A percentile compares a stretch with the other conserved stretches of the same genome.
These are phyloP conservation scores for Sebastes fasciatus DNA, from an alignment of 2,113 vertebrate species.

Conservation along the genomic window DNA sequence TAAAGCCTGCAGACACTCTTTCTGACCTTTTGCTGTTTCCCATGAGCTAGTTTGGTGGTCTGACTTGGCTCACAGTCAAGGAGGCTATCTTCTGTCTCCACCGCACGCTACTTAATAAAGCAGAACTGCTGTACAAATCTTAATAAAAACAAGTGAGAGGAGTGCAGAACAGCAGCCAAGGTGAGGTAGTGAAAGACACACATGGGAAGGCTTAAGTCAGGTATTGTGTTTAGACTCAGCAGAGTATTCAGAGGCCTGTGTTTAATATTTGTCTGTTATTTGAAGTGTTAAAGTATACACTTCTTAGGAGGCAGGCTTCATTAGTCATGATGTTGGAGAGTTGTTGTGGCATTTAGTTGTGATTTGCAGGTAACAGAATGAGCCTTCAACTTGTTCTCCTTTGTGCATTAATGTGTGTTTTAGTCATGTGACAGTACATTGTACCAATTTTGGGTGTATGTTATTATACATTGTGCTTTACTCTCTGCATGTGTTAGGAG, in stretches of 20 bases:
- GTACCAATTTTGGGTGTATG: not conserved
- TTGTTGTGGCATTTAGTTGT: not conserved
- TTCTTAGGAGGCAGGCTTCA: not conserved
- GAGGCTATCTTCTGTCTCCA: not conserved
- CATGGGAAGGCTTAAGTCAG: not conserved
- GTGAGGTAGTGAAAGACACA: not conserved
- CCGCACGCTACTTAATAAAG: not conserved
- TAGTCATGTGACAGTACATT: not conserved
- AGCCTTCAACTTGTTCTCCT: not conserved
- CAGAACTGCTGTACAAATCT: not conserved
- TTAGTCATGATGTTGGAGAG: not conserved
- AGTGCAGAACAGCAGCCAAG: not conserved
- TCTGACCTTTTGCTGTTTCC: slow-evolving; percentile 9
- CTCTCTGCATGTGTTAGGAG: slow-evolving; percentile 81
- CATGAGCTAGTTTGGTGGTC: not conserved
- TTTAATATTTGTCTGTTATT: not conserved
- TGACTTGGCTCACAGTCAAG: slow-evolving; percentile 9
- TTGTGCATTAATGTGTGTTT: not conserved
- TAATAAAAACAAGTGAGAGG: not conserved
- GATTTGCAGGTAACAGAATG: not conserved
- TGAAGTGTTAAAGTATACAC: not conserved
- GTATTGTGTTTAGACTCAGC: slow-evolving; percentile 20
- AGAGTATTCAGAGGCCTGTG: slow-evolving; percentile 8
- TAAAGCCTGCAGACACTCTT: not conserved
- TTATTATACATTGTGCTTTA: not conserved